Evolutionary conservation across 2,797 vertebrate species (phyloP).

Genomic region (Spizella passerina): DNA sequence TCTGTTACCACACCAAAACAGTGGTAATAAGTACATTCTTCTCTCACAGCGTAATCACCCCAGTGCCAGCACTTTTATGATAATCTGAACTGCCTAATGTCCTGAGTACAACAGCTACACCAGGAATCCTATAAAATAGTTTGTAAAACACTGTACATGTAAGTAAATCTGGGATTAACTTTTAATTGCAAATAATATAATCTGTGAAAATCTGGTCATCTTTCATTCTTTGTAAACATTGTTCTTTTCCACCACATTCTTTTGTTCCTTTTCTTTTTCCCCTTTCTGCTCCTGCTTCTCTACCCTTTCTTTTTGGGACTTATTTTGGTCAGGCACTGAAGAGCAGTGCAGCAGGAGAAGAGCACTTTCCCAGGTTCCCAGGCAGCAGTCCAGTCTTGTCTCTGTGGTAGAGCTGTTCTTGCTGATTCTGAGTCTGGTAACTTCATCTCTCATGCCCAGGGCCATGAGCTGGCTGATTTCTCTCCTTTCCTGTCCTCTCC

Average conservation of each 20-base stretch:
- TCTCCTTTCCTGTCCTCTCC: not conserved
- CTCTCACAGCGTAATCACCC: rapidly evolving
- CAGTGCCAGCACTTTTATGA: not conserved
- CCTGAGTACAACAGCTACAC: not conserved
- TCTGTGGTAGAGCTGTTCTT: not conserved
- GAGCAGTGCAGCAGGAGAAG: not conserved
- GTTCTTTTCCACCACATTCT: not conserved
- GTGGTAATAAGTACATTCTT: not conserved
- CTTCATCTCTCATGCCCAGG: not conserved
- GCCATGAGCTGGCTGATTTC: not conserved
- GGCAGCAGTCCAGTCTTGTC: not conserved
- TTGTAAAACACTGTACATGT: not conserved
- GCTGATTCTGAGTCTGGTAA: not conserved
- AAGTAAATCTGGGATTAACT: not conserved
- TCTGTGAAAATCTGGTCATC: not conserved
- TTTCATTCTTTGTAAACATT: not conserved
- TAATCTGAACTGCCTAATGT: not conserved
- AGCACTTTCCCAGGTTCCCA: not conserved
- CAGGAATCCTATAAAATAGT: not conserved
- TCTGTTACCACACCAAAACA: not conserved
- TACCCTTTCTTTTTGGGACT: not conserved
- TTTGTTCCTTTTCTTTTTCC: not conserved
- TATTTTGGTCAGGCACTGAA: not conserved
- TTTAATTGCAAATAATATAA: not conserved
- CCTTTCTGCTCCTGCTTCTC: not conserved